Conservation (phyloP, 2,113 vertebrate genomes). For the Fulica atra region DNA sequence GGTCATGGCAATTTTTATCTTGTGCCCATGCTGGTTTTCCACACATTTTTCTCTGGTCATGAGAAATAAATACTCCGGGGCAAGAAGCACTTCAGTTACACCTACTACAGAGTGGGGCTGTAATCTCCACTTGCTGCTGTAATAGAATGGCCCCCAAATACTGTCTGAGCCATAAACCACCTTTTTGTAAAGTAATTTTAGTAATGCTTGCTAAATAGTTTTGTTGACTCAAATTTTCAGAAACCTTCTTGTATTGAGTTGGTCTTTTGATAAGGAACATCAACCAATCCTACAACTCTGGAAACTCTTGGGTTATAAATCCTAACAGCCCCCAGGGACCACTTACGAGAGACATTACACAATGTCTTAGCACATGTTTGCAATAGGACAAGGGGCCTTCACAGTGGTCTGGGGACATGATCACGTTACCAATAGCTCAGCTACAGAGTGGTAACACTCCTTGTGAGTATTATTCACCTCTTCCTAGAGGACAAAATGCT, state of each 20-base stretch:
- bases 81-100: neutral
- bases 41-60: neutral
- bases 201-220: neutral
- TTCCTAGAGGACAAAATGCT: neutral
- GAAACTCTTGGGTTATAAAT: neutral
- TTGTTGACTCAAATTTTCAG: neutral
- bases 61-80: neutral
- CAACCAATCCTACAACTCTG: neutral
- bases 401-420: neutral
- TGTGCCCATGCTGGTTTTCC: neutral
- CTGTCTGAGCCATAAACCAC: neutral
- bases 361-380: neutral
- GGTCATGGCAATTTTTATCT: neutral
- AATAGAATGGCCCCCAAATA: neutral
- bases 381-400: neutral
- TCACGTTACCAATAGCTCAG: neutral
- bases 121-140: neutral
- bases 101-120: neutral
- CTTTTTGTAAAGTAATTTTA: neutral
- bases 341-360: neutral
- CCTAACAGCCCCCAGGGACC: neutral
- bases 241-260: neutral
- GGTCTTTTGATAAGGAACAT: neutral
- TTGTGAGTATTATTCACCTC: neutral
- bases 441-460: neutral